phyloP scores from a whole-genome alignment of 2,888 invertebrate genomes.

The Ichneumoninae sp. region DNA sequence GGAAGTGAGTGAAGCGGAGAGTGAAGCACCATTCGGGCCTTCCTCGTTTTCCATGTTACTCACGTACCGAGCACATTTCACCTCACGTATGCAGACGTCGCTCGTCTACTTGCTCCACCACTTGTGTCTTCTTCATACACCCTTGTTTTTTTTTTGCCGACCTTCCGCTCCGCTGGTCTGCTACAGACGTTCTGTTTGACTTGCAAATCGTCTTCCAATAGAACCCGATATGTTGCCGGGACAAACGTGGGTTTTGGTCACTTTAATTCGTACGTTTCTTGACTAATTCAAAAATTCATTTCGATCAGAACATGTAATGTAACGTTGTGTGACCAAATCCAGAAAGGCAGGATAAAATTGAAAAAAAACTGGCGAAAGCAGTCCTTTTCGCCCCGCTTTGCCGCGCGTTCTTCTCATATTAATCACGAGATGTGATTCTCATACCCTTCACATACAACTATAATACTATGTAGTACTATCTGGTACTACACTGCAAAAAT shows the following conservation, averaged over 20 bases:
- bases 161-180: conserved; percentile 41
- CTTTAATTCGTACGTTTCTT: not conserved
- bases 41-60: conserved; percentile 51
- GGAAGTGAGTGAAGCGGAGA: conserved; percentile 7
- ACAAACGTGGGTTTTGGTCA: not conserved
- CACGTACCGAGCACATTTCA: conserved; percentile 57
- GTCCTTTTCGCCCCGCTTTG: too few species aligned
- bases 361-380: too few species aligned
- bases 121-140: conserved; percentile 22
- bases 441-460: too few species aligned
- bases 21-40: conserved; percentile 38
- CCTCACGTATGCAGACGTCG: conserved; percentile 59
- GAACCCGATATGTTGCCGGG: conserved; percentile 7
- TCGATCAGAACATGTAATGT: too few species aligned
- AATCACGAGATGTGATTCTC: too few species aligned
- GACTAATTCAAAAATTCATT: too few species aligned
- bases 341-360: too few species aligned
- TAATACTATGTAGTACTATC: too few species aligned
- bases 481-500: too few species aligned
- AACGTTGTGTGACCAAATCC: not conserved
- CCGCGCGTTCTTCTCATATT: too few species aligned
- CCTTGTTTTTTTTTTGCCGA: conserved; percentile 32
- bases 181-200: conserved; percentile 46
- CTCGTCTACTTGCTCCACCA: conserved; percentile 25
- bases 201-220: conserved; percentile 40